A percentile compares a stretch with the other conserved stretches of the same genome.
Conservation (phyloP, 2,888 invertebrate genomes). For the Cataglyphis livida region DNA sequence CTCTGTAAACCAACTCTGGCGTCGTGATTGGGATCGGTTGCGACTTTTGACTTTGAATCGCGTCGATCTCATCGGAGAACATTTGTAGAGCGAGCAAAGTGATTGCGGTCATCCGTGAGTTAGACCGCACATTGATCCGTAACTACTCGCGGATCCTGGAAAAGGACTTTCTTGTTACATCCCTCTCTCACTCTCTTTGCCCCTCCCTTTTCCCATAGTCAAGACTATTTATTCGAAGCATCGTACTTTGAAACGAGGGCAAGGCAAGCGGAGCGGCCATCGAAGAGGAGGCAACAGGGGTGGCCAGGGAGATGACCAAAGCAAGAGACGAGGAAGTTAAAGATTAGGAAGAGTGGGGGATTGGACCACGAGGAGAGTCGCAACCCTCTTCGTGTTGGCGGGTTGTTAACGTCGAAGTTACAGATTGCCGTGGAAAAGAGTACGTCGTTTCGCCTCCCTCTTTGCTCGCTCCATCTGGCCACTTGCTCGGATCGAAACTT, state of each 20-base stretch:
- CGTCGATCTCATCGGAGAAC: conserved; percentile 70
- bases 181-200: conserved; percentile 30
- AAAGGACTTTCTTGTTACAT: conserved; percentile 65
- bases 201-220: conserved; percentile 1
- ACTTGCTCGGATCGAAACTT: conserved; percentile 26
- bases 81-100: conserved; percentile 66
- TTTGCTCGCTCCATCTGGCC: conserved; percentile 7
- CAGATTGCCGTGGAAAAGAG: conserved; percentile 76
- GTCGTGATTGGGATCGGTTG: conserved; percentile 26
- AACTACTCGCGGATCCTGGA: conserved; percentile 52
- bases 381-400: conserved; percentile 65
- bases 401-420: conserved; percentile 79
- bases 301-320: conserved; percentile 29
- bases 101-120: conserved; percentile 57
- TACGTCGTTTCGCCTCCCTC: conserved; percentile 58
- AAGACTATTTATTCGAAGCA: conserved; percentile 73
- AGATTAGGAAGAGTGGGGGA: conserved; percentile 50
- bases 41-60: conserved; percentile 54
- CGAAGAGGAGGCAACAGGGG: not conserved
- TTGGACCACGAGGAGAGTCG: conserved; percentile 53
- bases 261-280: conserved; percentile 7
- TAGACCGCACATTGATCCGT: conserved; percentile 68
- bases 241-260: conserved; percentile 60
- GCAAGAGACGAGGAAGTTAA: conserved; percentile 39
- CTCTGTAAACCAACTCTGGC: conserved; percentile 28